Base-by-base conservation (phyloP, 2,888 invertebrate species). In the Lypha dubia region DNA sequence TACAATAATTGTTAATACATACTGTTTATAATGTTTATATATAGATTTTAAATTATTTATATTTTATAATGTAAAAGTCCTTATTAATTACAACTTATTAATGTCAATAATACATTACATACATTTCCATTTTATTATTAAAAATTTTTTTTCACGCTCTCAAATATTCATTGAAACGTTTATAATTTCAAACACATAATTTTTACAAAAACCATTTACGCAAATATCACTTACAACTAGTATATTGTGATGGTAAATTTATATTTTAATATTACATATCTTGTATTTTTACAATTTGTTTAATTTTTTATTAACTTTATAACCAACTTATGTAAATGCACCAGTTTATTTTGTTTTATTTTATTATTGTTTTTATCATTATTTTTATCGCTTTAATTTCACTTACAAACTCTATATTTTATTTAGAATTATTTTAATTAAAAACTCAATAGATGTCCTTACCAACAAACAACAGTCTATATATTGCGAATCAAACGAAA, bases 381-480 rank as follows among this genome's bases (percentile, higher is more conserved):
- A 20, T 20, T 15, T 22, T 11, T 53, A 13, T 62, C 0, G 22
- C 35, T 20, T 24, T 35, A n/a, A 51, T 49, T 49, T 17, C 35
- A 49, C 28, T 74, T 63, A 65, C 15, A 32, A 53, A 65, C n/a
- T n/a, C n/a, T n/a, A 67, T 20, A 20, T 28, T 32, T 24, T 38
- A 24, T 13, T 41, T 28, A 62, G 67, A 74, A 67, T 22, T 67
- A 49, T 28, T 79, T 65, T 24, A 22, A 51, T 74, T 60, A 74
- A 15, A 62, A 68, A 76, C 28, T 58, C 49, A 74, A 77, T 84
- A 56, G 68, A n/a, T 74, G 49, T 35, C 41, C 77, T 77, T 84
- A 77, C 75, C n/a, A 84, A 74, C 56, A 77, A 84, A 77, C 62
- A 84, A 84, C 84, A 84, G 81, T 81, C 84, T 81, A 77, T 84